Conservation (phyloP, 1,140 invertebrate species). For the Hyles vespertilio region DNA sequence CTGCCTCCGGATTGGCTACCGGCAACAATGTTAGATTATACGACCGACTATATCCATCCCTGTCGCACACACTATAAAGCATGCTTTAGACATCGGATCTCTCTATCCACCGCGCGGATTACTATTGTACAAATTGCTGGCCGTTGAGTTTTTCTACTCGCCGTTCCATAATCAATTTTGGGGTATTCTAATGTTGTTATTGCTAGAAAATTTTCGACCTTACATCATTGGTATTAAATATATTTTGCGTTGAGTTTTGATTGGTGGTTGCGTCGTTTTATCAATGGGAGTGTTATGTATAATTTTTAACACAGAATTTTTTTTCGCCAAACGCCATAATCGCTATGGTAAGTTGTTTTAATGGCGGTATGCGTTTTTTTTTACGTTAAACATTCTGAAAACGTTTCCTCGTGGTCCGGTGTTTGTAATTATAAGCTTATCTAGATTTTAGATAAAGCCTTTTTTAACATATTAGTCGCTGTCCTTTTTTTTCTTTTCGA, state of each 20-base stretch:
- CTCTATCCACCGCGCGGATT: conserved; percentile 47
- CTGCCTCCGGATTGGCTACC: conserved; percentile 58
- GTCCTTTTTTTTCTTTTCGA: conserved; percentile 26
- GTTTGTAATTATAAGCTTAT: conserved; percentile 59
- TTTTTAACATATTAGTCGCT: conserved; percentile 34
- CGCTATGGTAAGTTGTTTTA: conserved; percentile 47
- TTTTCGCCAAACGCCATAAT: conserved; percentile 60
- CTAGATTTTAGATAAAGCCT: conserved; percentile 60
- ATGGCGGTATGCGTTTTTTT: conserved; percentile 49
- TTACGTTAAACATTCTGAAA: conserved; percentile 45
- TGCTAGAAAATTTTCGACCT: neutral
- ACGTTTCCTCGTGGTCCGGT: conserved; percentile 45
- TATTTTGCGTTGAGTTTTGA: conserved; percentile 9
- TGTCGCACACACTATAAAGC: conserved; percentile 22
- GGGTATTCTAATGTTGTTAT: conserved; percentile 22
- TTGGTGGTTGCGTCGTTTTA: conserved; percentile 25
- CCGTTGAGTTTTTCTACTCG: conserved; percentile 64
- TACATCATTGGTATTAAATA: conserved; percentile 15
- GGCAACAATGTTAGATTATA: conserved; percentile 33
- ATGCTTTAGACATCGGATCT: conserved; percentile 12
- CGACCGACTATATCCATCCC: conserved; percentile 35
- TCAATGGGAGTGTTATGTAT: conserved; percentile 22
- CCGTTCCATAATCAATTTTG: conserved; percentile 37
- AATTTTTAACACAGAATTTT: conserved; percentile 57
- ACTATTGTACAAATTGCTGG: conserved; percentile 55